phyloP scores from a whole-genome alignment of 1,140 invertebrate genomes.

The Phthorimaea operculella region DNA sequence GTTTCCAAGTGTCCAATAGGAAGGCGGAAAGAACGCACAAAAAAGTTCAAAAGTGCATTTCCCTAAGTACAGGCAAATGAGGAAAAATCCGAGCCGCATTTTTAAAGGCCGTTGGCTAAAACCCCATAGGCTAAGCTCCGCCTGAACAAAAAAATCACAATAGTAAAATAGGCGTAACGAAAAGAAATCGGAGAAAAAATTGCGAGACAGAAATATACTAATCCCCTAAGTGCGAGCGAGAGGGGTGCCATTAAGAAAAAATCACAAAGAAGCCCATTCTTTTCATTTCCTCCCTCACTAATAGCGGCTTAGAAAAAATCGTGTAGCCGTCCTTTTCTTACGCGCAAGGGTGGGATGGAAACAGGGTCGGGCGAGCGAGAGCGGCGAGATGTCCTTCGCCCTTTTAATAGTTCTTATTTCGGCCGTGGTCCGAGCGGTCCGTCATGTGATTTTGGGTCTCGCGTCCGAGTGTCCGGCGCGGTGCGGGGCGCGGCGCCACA shows the following conservation, averaged over 20 bases:
- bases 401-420: slow-evolving; percentile 61
- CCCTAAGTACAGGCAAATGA: slow-evolving; percentile 46
- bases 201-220: slow-evolving; percentile 34
- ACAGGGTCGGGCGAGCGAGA: slow-evolving; percentile 52
- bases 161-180: slow-evolving; percentile 58
- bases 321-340: slow-evolving; percentile 49
- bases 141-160: slow-evolving; percentile 58
- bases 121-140: slow-evolving; percentile 60
- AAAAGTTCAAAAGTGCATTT: slow-evolving; percentile 16
- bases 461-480: slow-evolving; percentile 21
- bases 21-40: slow-evolving; percentile 10
- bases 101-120: slow-evolving; percentile 49
- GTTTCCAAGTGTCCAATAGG: slow-evolving; percentile 6
- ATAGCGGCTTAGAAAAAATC: slow-evolving; percentile 64
- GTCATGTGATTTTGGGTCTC: slow-evolving; percentile 29
- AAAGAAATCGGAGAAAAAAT: slow-evolving; percentile 57
- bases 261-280: slow-evolving; percentile 65
- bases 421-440: slow-evolving; percentile 47
- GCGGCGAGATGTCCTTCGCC: slow-evolving; percentile 46
- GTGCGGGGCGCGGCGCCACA: slow-evolving; percentile 24
- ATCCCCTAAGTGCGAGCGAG: slow-evolving; percentile 40
- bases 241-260: slow-evolving; percentile 54
- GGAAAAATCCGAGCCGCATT: slow-evolving; percentile 25
- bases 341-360: slow-evolving; percentile 40
- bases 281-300: slow-evolving; percentile 65